A percentile compares a stretch with the other conserved stretches of the same genome.
Evolutionary conservation across 1,140 invertebrate genomes (phyloP).

Genomic region (Tetramorium simillimum): DNA sequence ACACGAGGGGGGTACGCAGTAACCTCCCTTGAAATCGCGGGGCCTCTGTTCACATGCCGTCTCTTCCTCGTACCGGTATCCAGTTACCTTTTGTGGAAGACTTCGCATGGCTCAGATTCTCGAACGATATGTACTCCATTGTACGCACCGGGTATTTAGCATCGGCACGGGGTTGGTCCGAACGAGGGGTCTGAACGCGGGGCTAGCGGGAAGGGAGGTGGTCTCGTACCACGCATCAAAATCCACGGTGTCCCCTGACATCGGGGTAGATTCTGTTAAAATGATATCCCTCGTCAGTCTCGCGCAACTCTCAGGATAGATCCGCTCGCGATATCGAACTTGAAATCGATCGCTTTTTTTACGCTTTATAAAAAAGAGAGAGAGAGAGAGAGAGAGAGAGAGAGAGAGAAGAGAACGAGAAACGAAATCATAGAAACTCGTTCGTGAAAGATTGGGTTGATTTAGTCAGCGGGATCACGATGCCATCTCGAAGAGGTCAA

Average conservation of each 20-base stretch:
- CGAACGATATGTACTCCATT: constrained; percentile 82
- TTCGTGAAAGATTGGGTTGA: neutral
- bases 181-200: constrained; percentile 34
- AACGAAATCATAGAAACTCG: constrained; percentile 23
- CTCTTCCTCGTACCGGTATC: constrained; percentile 79
- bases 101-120: constrained; percentile 82
- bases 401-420: neutral
- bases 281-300: constrained; percentile 79
- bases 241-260: constrained; percentile 78
- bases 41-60: constrained; percentile 81
- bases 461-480: neutral
- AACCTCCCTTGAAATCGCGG: constrained; percentile 74
- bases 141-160: constrained; percentile 81
- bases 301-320: constrained; percentile 59
- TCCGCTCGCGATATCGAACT: constrained; percentile 66
- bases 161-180: constrained; percentile 78
- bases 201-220: constrained; percentile 5
- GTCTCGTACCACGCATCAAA: constrained; percentile 54
- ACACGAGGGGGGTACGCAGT: constrained; percentile 48
- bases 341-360: constrained; percentile 70
- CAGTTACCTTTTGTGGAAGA: constrained; percentile 83
- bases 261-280: constrained; percentile 84
- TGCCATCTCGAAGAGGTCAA: constrained; percentile 15
- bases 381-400: neutral
- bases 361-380: neutral